Conservation (phyloP, 2,797 vertebrate genomes). For the Orientallactaga sibirica region DNA sequence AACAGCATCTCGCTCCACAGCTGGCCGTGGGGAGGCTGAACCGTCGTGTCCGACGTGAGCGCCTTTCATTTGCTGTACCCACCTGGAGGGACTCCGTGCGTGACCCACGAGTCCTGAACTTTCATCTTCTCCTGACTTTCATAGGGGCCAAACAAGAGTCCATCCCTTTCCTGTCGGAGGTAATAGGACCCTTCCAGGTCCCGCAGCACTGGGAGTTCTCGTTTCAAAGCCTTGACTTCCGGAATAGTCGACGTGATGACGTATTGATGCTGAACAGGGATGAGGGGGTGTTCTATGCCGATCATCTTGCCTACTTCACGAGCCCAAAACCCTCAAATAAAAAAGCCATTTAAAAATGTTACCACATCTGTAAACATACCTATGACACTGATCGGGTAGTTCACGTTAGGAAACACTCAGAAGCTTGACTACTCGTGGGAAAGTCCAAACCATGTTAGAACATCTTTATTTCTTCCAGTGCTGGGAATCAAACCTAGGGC, state of each 20-base stretch:
- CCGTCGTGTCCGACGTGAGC: neutral
- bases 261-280: constrained; percentile 98
- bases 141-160: constrained; percentile 97
- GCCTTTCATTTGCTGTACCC: constrained; percentile 29
- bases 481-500: neutral
- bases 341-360: constrained; percentile 6
- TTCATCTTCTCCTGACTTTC: constrained; percentile 97
- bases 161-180: constrained; percentile 96
- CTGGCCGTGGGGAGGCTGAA: neutral
- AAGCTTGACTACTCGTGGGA: neutral
- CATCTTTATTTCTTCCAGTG: neutral
- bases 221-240: constrained; percentile 96
- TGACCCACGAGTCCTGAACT: constrained; percentile 96
- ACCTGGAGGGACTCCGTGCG: constrained; percentile 96
- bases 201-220: constrained; percentile 95
- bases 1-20: neutral
- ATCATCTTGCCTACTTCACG: constrained; percentile 95
- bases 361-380: neutral
- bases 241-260: constrained; percentile 96
- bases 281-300: constrained; percentile 95
- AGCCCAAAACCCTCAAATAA: constrained; percentile 95
- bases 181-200: constrained; percentile 98
- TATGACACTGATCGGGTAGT: neutral
- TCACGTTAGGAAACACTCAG: constrained; percentile 28
- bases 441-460: neutral